Percentiles rank a stretch among this genome's conserved stretches.
Evolutionary conservation across 2,113 vertebrate species (phyloP).

Genomic region (Crotalus horridus): DNA sequence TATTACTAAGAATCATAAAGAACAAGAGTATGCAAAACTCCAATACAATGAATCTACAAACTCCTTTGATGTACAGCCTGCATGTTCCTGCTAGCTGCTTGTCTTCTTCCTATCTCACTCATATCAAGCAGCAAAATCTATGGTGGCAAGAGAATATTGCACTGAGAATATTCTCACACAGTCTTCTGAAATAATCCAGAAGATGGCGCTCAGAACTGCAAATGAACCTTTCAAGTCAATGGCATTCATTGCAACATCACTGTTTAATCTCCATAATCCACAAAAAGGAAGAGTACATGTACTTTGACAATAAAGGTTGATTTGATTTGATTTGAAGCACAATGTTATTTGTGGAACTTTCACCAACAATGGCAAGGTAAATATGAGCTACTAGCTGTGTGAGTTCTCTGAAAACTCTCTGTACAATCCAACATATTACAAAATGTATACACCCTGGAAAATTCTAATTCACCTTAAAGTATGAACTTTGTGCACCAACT

Average conservation of each 20-base stretch:
- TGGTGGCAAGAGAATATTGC: not conserved
- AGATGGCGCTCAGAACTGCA: constrained; percentile 35
- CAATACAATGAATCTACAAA: not conserved
- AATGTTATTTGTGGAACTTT: not conserved
- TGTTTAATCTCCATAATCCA: not conserved
- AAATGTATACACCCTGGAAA: not conserved
- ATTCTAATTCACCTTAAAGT: not conserved
- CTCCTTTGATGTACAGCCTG: not conserved
- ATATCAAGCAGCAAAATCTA: not conserved
- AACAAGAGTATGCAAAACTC: not conserved
- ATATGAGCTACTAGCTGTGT: not conserved
- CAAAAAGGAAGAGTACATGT: not conserved
- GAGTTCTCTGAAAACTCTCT: no score
- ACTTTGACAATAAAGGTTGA: no score
- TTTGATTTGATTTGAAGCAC: not conserved
- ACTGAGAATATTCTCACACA: not conserved
- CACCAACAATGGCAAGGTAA: not conserved
- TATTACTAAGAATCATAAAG: not conserved
- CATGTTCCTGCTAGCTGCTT: not conserved
- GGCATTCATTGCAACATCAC: fast-evolving
- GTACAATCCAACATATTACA: not conserved
- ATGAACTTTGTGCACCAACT: not conserved
- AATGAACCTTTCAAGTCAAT: not conserved
- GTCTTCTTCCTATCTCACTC: not conserved
- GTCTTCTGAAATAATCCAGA: constrained; percentile 35